Evolutionary conservation across 2,888 invertebrate genomes (phyloP), one percentile per base, ranked within the genome.

Genomic region (Tipula lateralis): DNA sequence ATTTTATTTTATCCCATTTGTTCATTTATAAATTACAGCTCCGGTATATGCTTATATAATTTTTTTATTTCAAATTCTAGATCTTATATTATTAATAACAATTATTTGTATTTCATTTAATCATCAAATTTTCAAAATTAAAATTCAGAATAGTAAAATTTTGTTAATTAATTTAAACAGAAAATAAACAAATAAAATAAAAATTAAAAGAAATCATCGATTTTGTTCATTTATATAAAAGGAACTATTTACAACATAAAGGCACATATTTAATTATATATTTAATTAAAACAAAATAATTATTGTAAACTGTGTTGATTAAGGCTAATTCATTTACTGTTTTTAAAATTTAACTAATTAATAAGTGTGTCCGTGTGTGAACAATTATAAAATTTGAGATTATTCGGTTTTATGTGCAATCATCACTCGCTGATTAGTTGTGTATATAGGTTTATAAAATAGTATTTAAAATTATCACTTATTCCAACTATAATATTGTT

Each of bases 201-300:
- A 50, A 66, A 24, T 9, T 24, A 66, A 66, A 7, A 50, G 16
- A 50, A 50, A 16, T 50, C n/a, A 50, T 50, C 44, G 16, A 36
- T 50, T n/a, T 66, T 24, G 24, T 66, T 66, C 66, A 66, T 66
- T 66, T 66, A 12, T 32, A 39, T 24, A 24, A 66, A 66, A 66
- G 66, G 66, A 66, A 66, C 66, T 66, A 66, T 66, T 66, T 66
- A 66, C 66, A 66, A 66, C 66, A 66, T 66, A 66, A 66, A 66
- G 66, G 66, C 66, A 66, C 66, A 66, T 66, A 66, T 66, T 66
- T 66, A 24, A 24, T 66, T 66, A 4, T 32, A 9, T 36, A 36
- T 36, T 44, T 44, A n/a, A n/a, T n/a, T 44, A n/a, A 44, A 44
- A 6, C 32, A 36, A n/a, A 44, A 44, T n/a, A 44, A 44, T 66